A percentile compares a stretch with the other conserved stretches of the same genome.
These are phyloP conservation scores for Siderastrea radians DNA, from an alignment of 92 coral and sea anemone species.

Conservation along the genomic window DNA sequence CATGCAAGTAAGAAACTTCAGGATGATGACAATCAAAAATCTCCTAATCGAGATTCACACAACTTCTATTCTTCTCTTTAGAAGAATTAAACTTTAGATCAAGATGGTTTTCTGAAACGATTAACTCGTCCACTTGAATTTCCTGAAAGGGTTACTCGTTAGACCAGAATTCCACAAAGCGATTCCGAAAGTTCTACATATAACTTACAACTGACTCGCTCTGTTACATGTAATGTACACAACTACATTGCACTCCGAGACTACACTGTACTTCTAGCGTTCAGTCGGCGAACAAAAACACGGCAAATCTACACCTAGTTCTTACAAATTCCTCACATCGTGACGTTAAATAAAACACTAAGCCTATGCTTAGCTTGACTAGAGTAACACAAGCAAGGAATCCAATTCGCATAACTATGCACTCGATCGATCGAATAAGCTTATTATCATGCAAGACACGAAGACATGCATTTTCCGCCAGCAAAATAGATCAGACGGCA, in stretches of 20 bases:
- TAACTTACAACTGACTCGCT: background rate
- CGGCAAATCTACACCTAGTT: background rate
- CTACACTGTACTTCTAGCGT: background rate
- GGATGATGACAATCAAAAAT: background rate
- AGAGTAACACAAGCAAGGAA: background rate
- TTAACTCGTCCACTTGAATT: background rate
- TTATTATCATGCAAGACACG: background rate
- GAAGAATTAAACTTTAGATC: background rate
- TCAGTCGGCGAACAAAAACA: background rate
- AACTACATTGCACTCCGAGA: background rate
- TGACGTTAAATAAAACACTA: background rate
- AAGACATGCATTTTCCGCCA: background rate
- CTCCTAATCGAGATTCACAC: background rate
- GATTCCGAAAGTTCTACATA: conserved; percentile 3
- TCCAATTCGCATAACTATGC: background rate
- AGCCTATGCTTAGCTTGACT: background rate
- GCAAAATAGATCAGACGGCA: background rate
- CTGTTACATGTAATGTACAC: too few relatives aligned
- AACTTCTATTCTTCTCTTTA: background rate
- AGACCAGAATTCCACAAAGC: background rate
- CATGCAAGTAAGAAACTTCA: background rate
- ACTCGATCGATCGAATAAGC: conserved; percentile 8
- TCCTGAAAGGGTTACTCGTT: background rate
- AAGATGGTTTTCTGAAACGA: background rate
- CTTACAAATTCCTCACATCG: background rate